Conservation (phyloP, 2,888 invertebrate species). For the Cylloceria caligata region DNA sequence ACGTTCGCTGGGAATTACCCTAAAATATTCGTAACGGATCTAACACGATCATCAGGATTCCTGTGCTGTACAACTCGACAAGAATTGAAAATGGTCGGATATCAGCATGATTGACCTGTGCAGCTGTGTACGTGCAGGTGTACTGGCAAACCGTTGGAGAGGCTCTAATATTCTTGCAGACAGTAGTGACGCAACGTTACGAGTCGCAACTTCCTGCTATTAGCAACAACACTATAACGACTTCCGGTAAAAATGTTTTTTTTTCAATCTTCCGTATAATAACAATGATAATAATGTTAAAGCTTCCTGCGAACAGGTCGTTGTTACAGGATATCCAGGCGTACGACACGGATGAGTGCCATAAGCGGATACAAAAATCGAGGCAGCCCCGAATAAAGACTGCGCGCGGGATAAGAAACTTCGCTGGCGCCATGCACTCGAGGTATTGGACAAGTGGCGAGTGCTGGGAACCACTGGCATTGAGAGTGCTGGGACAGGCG, state of each 20-base stretch:
- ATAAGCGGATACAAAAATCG: slow-evolving; percentile 10
- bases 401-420: slow-evolving; percentile 31
- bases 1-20: no score
- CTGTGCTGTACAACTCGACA: no score
- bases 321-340: neutral
- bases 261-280: neutral
- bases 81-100: no score
- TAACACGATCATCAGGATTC: no score
- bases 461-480: slow-evolving; percentile 56
- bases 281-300: neutral
- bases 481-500: slow-evolving; percentile 62
- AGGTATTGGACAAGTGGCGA: slow-evolving; percentile 47
- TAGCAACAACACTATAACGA: neutral
- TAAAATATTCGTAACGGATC: no score
- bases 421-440: slow-evolving; percentile 39
- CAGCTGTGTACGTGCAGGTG: neutral
- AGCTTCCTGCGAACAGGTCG: neutral
- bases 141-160: neutral
- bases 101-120: neutral
- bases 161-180: neutral
- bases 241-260: neutral
- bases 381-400: slow-evolving; percentile 25
- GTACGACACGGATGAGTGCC: slow-evolving; percentile 8
- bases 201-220: neutral
- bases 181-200: neutral